Evolutionary conservation across 2,888 invertebrate genomes (phyloP).

Genomic region (Cephonodes hylas): DNA sequence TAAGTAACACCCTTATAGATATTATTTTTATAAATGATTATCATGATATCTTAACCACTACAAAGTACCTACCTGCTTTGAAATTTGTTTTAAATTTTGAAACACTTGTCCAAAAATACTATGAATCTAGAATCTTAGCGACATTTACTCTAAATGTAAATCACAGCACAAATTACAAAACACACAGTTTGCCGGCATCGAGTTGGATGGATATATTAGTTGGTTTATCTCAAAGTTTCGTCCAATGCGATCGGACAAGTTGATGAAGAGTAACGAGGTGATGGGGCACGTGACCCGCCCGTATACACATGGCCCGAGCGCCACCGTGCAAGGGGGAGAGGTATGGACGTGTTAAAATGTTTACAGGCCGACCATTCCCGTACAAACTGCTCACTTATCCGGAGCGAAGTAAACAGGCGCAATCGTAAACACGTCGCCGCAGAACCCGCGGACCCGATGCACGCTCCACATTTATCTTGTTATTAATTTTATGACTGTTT

Average conservation of each 20-base stretch:
- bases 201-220: background rate
- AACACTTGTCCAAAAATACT: too few species aligned
- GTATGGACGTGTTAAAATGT: background rate
- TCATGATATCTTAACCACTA: too few species aligned
- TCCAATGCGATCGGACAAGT: background rate
- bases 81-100: too few species aligned
- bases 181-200: background rate
- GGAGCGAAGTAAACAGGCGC: constrained; percentile 18
- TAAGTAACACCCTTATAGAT: too few species aligned
- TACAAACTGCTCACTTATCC: constrained; percentile 18
- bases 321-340: too few species aligned
- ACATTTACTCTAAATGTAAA: background rate
- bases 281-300: background rate
- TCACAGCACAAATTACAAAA: background rate
- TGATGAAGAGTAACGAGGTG: background rate
- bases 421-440: constrained; percentile 24
- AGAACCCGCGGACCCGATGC: constrained; percentile 12
- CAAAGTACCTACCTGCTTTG: too few species aligned
- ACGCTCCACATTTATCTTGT: constrained; percentile 22
- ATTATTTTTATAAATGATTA: too few species aligned
- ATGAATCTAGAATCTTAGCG: too few species aligned
- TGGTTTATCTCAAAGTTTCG: background rate
- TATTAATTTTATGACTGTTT: constrained; percentile 17
- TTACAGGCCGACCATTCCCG: background rate
- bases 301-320: background rate